Conservation (phyloP, 2,797 vertebrate species). For the Erpetoichthys calabaricus region DNA sequence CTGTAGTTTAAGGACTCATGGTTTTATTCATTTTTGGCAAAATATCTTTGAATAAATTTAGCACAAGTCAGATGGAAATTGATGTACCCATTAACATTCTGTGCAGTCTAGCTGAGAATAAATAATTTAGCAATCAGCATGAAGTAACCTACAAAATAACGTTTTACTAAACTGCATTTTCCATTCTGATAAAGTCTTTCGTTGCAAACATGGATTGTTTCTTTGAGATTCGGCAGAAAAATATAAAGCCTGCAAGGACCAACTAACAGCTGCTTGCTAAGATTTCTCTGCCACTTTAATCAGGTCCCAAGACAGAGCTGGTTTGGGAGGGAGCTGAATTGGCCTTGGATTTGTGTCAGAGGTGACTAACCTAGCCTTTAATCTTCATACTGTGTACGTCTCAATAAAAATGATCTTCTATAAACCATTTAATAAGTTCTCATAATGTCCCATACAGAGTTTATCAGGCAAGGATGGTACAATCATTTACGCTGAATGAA, state of each 20-base stretch:
- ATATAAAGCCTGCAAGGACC: not conserved
- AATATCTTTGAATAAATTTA: not conserved
- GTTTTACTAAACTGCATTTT: not conserved
- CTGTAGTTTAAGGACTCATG: not conserved
- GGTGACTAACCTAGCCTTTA: not conserved
- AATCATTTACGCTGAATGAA: too few relatives aligned
- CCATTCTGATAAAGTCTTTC: not conserved
- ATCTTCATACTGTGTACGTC: constrained; percentile 1
- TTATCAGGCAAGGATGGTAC: too few relatives aligned
- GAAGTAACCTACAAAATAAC: too few relatives aligned
- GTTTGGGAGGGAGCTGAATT: not conserved
- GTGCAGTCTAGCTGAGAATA: too few relatives aligned
- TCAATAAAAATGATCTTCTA: not conserved
- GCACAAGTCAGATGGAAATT: not conserved
- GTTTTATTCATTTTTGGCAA: not conserved
- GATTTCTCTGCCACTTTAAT: not conserved
- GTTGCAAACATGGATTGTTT: not conserved
- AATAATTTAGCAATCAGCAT: too few relatives aligned
- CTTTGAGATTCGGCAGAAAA: not conserved
- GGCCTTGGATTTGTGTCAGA: not conserved
- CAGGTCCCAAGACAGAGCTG: not conserved
- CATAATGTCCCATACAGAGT: too few relatives aligned
- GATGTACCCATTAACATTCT: too few relatives aligned
- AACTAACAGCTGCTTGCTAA: not conserved
- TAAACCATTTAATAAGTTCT: too few relatives aligned